Base-by-base conservation (phyloP, 1,140 invertebrate genomes). In the Zaprionus vittiger region DNA sequence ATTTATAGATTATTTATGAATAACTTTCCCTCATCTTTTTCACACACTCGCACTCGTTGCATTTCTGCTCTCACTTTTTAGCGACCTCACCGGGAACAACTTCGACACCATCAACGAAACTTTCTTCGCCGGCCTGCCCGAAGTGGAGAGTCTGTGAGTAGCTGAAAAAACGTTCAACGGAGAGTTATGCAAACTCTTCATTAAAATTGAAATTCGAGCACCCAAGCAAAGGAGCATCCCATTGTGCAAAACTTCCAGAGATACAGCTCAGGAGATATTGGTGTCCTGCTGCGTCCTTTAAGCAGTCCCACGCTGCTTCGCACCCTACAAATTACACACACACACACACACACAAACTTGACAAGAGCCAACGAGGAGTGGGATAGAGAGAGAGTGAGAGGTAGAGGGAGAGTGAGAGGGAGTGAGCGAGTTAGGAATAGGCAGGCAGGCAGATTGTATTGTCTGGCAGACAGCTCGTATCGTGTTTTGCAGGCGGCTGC, bases 41-140 rank as follows among this genome's bases (percentile, higher is more conserved):
- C 41, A 17, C n/a, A 47, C 14, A 37, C 34, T 7, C 20, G 20
- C 20, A 20, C 6, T 11, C 31, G 31, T 34, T 34, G 31, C 31
- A 34, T 20, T 11, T 41, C 15, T 44, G 59, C 37, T 49, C 67
- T 59, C 38, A 20, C 15, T 54, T 71, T 65, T 12, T 57, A 92
- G 91, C 11, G 91, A 92, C 73, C 77, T 92, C n/a, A 92, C 91
- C 3, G 91, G 91, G 44, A 92, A 92, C 64, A 87, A 57, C 52
- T 92, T 92, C 67, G 77, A 83, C 57, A 60, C 54, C 56, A 81
- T 92, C 34, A 66, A 79, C 31, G 81, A 75, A 37, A 62, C 55
- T 26, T 91, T 92, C 59, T 82, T 92, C 44, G 64, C 66, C 52
- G 63, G 55, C 44, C 60, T 92, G 75, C 91, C 91, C 31, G 65